Evolutionary conservation across 2,888 invertebrate genomes (phyloP), one percentile per base, ranked within the genome.

Genomic region (Phorcus lineatus): DNA sequence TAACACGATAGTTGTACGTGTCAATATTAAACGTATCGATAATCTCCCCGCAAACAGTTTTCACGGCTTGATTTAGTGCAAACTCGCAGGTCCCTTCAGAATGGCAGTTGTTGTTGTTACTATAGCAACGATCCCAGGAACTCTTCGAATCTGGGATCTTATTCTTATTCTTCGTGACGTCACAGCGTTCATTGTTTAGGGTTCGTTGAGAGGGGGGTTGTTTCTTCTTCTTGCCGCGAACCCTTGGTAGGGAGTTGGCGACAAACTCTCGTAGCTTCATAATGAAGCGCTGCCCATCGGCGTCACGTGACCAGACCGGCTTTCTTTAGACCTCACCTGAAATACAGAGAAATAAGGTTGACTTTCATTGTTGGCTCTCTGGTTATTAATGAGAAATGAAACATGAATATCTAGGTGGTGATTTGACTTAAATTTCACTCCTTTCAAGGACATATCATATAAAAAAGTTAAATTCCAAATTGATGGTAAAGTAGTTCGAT

Each of bases 201-300:
- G 62, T 83, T 81, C 77, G 85, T 77, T 53, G 87, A 85, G 67
- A 84, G 77, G 36, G 83, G 84, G 57, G 81, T 36, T 70, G 70
- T 85, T 90, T 89, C 81, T 89, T 90, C 83, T 89, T 89, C 77
- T 84, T 88, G 62, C 83, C 85, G 67, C 87, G 84, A 9, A 89
- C 85, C 53, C 88, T 86, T 0, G 89, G 90, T 47, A 90, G 85
- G 40, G 90, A 88, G 78, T 88, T 87, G 75, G 86, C 88, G 78
- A 90, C 87, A 75, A 90, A 87, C 52, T 90, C 88, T 74, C 87
- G 85, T 78, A 90, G 86, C 82, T 89, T 90, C 90, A 90, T 90
- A 53, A 81, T 87, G 67, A 77, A 55, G 31, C 57, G 55, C 31
- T 74, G 47, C 77, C 80, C 77, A 77, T 78, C 52, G 57, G 80